Percentiles rank a stretch among this genome's conserved stretches.
These are phyloP conservation scores for Acromyrmex echinatior DNA, from an alignment of 1,140 invertebrate species.

Conservation along the genomic window DNA sequence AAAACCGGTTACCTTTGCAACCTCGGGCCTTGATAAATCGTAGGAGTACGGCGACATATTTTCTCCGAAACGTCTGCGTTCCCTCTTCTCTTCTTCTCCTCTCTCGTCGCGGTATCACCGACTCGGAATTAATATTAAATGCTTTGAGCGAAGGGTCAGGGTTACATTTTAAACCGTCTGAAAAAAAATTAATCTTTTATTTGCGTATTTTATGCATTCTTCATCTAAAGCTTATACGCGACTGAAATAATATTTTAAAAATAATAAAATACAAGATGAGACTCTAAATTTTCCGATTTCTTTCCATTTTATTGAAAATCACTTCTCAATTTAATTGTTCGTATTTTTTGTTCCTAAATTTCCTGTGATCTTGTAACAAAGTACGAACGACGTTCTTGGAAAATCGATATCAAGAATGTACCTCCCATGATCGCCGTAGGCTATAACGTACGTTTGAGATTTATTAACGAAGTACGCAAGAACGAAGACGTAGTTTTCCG, in stretches of 20 bases:
- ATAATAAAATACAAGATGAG: neutral
- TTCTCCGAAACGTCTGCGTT: conserved; percentile 41
- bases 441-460: neutral
- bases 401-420: neutral
- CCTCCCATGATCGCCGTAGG: neutral
- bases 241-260: neutral
- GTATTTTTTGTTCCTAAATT: neutral
- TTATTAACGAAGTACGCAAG: conserved; percentile 12
- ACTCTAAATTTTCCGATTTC: neutral
- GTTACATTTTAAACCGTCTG: neutral
- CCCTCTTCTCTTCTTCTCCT: neutral
- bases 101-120: neutral
- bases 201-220: neutral
- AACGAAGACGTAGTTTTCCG: conserved; percentile 35
- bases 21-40: conserved; percentile 41
- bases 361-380: neutral
- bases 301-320: neutral
- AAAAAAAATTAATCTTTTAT: conserved; percentile 6
- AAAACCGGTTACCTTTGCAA: conserved; percentile 56
- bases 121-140: conserved; percentile 20
- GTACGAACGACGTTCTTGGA: neutral
- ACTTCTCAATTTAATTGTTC: neutral
- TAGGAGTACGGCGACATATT: conserved; percentile 44
- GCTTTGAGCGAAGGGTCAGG: conserved; percentile 2
- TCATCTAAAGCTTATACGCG: neutral